phyloP scores from a whole-genome alignment of 2,888 invertebrate species.

The Caenorhabditis sp. region DNA sequence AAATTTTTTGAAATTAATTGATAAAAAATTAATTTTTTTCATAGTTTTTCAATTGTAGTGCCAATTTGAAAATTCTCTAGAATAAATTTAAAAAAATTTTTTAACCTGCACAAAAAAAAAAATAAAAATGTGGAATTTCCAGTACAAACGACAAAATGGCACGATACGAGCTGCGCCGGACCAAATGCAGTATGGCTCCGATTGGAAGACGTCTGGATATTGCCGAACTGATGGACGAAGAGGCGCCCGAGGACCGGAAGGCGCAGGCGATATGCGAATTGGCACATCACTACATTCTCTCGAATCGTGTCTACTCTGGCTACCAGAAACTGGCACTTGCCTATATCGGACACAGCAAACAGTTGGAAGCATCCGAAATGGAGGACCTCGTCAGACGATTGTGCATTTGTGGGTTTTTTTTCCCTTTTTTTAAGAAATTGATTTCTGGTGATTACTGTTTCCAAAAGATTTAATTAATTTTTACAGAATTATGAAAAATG shows the following conservation, averaged over 20 bases:
- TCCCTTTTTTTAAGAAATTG: too few species aligned
- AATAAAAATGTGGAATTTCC: too few species aligned
- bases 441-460: too few species aligned
- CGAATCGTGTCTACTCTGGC: slow-evolving; percentile 4
- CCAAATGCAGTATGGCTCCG: slow-evolving; percentile 21
- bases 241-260: slow-evolving; percentile 48
- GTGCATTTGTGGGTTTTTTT: slow-evolving; percentile 27
- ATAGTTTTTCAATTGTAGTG: too few species aligned
- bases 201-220: slow-evolving; percentile 14
- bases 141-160: slow-evolving; percentile 33
- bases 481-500: neutral
- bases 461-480: neutral
- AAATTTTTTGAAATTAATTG: too few species aligned
- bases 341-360: slow-evolving; percentile 6
- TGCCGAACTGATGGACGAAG: slow-evolving; percentile 36
- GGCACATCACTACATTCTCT: slow-evolving; percentile 43
- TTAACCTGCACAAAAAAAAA: too few species aligned
- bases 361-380: neutral
- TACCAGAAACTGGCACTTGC: slow-evolving; percentile 22
- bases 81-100: slow-evolving; percentile 2
- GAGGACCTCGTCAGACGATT: slow-evolving; percentile 30
- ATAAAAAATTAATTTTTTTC: too few species aligned
- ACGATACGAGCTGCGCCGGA: slow-evolving; percentile 34
- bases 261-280: slow-evolving; percentile 34
- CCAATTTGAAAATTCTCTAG: too few species aligned